Conservation (phyloP, 2,888 invertebrate species). For the Stenodema calcarata region DNA sequence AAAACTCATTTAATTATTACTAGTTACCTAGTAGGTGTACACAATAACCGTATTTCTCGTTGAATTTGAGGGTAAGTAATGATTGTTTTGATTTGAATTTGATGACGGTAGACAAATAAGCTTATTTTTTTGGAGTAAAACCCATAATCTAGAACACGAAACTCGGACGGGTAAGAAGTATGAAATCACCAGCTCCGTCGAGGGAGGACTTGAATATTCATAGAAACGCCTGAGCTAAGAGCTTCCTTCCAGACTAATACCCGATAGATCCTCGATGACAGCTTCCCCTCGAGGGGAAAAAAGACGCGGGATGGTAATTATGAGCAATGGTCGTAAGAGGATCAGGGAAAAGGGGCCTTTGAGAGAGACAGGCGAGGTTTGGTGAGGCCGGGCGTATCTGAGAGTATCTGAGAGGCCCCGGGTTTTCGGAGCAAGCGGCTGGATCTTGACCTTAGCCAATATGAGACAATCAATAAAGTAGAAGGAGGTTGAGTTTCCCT, state of each 20-base stretch:
- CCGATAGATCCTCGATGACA: background rate
- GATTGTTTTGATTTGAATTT: background rate
- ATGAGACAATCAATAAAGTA: slow-evolving; percentile 46
- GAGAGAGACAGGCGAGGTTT: background rate
- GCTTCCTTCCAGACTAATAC: background rate
- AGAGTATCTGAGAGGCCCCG: background rate
- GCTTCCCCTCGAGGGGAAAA: background rate
- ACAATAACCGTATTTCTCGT: no score
- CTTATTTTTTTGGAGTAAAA: background rate
- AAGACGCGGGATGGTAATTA: background rate
- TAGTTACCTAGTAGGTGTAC: no score
- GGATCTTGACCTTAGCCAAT: slow-evolving; percentile 40
- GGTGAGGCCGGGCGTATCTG: background rate
- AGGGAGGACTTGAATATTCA: background rate
- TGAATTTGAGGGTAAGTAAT: no score
- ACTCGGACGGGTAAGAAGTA: background rate
- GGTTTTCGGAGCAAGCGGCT: background rate
- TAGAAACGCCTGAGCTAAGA: background rate
- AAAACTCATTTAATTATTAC: no score
- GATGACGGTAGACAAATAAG: background rate
- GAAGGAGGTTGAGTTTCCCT: slow-evolving; percentile 34
- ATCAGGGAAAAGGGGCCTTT: background rate
- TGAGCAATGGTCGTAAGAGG: slow-evolving; percentile 6
- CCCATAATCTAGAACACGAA: background rate
- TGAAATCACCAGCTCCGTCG: background rate